Evolutionary conservation across 1,140 invertebrate species (phyloP), one percentile per base, ranked within the genome.

Genomic region (Neodiprion fabricii): DNA sequence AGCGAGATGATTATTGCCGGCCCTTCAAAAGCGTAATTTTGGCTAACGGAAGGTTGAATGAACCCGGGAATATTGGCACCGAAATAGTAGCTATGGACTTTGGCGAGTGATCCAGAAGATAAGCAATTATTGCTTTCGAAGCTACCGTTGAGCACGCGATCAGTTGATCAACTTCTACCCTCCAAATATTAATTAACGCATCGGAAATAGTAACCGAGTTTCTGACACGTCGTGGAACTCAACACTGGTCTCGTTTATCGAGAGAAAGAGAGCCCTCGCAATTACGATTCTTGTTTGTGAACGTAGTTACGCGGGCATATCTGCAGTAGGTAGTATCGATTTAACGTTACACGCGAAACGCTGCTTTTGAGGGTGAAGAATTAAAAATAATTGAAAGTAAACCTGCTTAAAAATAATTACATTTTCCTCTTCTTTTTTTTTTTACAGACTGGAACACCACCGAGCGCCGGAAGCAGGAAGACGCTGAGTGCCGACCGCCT

Each of bases 351-450:
- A 17, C 48, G 21, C 48, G 50, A 40, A 40, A 40, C 28, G 28
- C 5, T 40, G 28, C 28, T 40, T 65, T 65, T 21, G 17, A 65
- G 61, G 61, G 61, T 65, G 17, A 14, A 65, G 7, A 65, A 65
- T 14, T 65, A 14, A 14, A 65, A 65, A 50, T 74, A 74, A 74
- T 40, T 67, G 74, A n/a, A 74, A 72, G 71, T 70, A 73, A 77
- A 74, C 47, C 66, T 65, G 10, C 65, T 71, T 48, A 61, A 68
- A 77, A 17, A 67, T 77, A 77, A 75, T 74, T 75, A 68, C 74
- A 72, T 77, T 67, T 77, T 71, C 73, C 2, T 17, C 49, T 76
- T 66, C 73, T 77, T 49, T 77, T 47, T 75, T 75, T 73, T 77
- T 72, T 77, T 77, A 23, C 76, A 77, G 76, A 75, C 75, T 77